Conservation (phyloP, 2,888 invertebrate species). For the Aspidiotus destructor region DNA sequence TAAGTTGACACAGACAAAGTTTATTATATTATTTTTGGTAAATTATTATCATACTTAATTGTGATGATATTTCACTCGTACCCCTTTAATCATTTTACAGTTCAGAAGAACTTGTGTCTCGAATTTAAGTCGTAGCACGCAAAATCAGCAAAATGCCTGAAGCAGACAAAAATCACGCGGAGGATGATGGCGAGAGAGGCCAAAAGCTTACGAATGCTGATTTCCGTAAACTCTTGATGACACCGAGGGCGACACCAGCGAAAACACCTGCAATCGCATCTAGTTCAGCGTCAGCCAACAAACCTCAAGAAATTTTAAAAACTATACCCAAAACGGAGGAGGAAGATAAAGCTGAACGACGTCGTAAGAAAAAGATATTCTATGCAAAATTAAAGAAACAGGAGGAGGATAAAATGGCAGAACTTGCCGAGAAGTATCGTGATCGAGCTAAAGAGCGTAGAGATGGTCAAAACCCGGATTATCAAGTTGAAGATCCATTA, state of each 20-base stretch:
- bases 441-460: conserved; percentile 84
- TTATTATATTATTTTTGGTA: too few relatives aligned
- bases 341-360: conserved; percentile 64
- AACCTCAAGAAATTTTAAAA: conserved; percentile 34
- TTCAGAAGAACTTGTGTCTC: too few relatives aligned
- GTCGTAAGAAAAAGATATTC: conserved; percentile 87
- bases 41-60: too few relatives aligned
- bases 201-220: conserved; percentile 91
- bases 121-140: too few relatives aligned
- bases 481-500: conserved; percentile 71
- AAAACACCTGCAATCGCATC: conserved; percentile 41
- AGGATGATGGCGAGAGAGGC: conserved; percentile 40
- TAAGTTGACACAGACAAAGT: too few relatives aligned
- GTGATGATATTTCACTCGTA: too few relatives aligned
- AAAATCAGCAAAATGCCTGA: conserved; percentile 31
- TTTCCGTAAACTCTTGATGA: conserved; percentile 90
- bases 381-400: conserved; percentile 90
- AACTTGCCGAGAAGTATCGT: conserved; percentile 84
- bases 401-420: conserved; percentile 89
- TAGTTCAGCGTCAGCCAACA: conserved; percentile 26
- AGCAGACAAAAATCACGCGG: conserved; percentile 28
- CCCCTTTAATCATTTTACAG: too few relatives aligned
- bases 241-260: conserved; percentile 65
- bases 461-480: conserved; percentile 72
- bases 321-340: conserved; percentile 38